Evolutionary conservation across 2,113 vertebrate genomes (phyloP).

Genomic region (Hassar affinis): DNA sequence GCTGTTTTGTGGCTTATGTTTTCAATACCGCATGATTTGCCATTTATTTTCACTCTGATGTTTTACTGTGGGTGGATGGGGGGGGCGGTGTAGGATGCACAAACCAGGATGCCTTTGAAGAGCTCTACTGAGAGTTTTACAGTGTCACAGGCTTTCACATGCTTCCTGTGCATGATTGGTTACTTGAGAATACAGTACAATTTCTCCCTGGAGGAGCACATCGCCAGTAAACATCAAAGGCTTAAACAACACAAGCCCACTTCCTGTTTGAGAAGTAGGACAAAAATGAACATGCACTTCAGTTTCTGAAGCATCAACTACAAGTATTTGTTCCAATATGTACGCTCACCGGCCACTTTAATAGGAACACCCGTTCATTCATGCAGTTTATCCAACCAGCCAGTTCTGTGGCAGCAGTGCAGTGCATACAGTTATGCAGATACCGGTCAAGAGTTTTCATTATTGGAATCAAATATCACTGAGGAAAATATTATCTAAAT

Average conservation of each 20-base stretch:
- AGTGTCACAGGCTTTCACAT: neutral
- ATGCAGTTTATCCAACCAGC: neutral
- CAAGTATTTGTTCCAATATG: neutral
- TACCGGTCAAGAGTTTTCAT: neutral
- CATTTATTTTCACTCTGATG: neutral
- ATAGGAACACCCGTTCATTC: neutral
- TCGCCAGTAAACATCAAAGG: neutral
- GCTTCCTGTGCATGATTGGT: neutral
- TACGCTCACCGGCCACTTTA: neutral
- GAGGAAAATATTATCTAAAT: neutral
- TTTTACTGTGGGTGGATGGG: constrained; percentile 1
- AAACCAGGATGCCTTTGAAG: neutral
- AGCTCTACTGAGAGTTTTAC: neutral
- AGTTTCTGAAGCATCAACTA: neutral
- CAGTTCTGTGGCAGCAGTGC: neutral
- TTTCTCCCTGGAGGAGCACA: neutral
- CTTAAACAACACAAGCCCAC: neutral
- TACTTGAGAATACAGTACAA: constrained; percentile 1
- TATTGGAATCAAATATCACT: neutral
- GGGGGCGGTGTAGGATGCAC: no score
- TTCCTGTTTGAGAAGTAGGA: neutral
- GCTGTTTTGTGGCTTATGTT: neutral
- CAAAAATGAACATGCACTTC: neutral
- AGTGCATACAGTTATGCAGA: neutral
- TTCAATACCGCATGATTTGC: neutral